phyloP scores from a whole-genome alignment of 2,113 vertebrate species.

The Protobothrops mucrosquamatus region DNA sequence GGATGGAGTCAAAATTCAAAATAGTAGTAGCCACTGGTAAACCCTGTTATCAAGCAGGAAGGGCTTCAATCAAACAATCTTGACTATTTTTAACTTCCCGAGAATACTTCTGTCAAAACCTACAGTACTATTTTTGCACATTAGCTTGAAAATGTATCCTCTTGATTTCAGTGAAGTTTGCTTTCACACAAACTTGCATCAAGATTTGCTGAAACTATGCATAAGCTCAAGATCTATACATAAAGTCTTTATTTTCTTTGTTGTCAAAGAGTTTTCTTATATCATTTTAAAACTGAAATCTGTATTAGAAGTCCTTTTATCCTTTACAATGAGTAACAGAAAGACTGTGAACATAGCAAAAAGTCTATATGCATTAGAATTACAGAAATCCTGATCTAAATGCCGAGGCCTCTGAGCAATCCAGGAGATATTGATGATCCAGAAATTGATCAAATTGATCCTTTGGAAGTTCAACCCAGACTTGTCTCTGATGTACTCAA shows the following conservation, averaged over 20 bases:
- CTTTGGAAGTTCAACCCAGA: background rate
- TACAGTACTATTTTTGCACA: background rate
- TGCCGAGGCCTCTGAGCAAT: background rate
- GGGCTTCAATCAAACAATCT: background rate
- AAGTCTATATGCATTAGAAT: background rate
- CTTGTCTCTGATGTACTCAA: background rate
- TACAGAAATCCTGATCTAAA: background rate
- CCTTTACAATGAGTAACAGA: background rate
- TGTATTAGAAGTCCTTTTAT: background rate
- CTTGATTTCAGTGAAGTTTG: background rate
- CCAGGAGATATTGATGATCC: background rate
- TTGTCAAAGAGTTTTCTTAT: background rate
- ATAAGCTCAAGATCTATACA: background rate
- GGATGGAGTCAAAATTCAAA: background rate
- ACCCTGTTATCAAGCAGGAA: background rate
- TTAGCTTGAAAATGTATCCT: background rate
- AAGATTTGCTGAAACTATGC: background rate
- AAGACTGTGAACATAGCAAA: background rate
- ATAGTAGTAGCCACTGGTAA: background rate
- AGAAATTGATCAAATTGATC: background rate
- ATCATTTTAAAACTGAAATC: background rate
- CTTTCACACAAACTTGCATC: background rate
- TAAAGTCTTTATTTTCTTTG: background rate
- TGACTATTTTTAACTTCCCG: background rate
- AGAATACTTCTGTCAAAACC: background rate